phyloP scores from a whole-genome alignment of 2,888 invertebrate genomes.

The Lamellibrachia columna region DNA sequence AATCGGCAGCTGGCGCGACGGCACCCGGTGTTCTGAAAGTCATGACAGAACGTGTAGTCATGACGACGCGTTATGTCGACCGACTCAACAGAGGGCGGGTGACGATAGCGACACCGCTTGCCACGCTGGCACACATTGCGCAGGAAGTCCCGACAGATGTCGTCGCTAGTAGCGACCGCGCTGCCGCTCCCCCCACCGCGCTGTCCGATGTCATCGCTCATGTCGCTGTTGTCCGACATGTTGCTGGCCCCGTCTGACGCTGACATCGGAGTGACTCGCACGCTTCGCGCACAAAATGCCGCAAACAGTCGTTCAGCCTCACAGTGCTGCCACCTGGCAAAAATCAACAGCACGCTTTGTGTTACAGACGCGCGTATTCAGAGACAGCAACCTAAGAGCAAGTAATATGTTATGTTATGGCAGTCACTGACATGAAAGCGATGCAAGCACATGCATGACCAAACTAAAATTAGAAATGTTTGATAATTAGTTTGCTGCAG shows the following conservation, averaged over 20 bases:
- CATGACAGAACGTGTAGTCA: conserved; percentile 70
- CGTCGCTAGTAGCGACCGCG: conserved; percentile 53
- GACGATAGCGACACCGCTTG: conserved; percentile 71
- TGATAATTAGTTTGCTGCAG: not conserved
- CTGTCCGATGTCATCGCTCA: conserved; percentile 31
- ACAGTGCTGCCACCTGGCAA: not conserved
- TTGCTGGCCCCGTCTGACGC: conserved; percentile 24
- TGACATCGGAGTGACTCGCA: not conserved
- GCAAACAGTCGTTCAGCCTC: not conserved
- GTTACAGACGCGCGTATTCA: not conserved
- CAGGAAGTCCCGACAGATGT: conserved; percentile 72
- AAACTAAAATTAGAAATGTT: not conserved
- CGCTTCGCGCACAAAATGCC: not conserved
- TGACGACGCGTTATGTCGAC: conserved; percentile 56
- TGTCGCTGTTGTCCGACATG: conserved; percentile 42
- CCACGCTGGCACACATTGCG: conserved; percentile 74
- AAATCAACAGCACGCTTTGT: conserved; percentile 4
- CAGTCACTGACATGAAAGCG: not conserved
- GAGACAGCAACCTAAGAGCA: not conserved
- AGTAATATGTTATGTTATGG: not conserved
- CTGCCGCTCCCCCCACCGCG: not conserved
- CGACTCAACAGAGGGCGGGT: conserved; percentile 65
- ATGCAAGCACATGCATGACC: not conserved
- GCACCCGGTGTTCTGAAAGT: conserved; percentile 79
- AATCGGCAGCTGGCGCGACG: conserved; percentile 79